Base-by-base conservation (phyloP, 2,888 invertebrate species). In the Argyresthia goedartella region DNA sequence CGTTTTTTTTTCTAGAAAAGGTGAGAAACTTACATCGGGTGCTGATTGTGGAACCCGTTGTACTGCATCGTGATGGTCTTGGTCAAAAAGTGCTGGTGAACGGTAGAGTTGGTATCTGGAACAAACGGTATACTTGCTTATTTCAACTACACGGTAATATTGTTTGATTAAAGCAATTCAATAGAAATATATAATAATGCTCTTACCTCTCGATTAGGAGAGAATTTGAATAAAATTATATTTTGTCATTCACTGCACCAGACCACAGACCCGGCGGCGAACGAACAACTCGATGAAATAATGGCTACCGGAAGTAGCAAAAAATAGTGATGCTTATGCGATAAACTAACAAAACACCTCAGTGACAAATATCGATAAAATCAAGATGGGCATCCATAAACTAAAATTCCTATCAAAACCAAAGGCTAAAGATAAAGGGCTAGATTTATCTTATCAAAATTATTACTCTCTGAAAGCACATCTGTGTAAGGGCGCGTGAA, bases 271-370 rank as follows among this genome's bases (percentile, higher is more conserved):
- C 85, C 86, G 88, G 87, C 86, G 88, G 87, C 85, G 88, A 88
- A 88, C 85, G 89, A 89, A 89, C 89, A 89, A 89, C 87, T 89
- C 88, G 6, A 89, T 87, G 89, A 88, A 82, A 81, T 86, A 88
- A 88, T 89, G 88, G 85, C 76, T 52, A 68, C 67, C 67, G 61
- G 60, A 56, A 57, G 50, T 51, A 36, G 54, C 25, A 6, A 25
- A 2, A 2, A 25, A 6, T 25, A 52, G 48, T 7, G 53, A 53
- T 48, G 46, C 55, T 46, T 25, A 4, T 4, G 6, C 25, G 25
- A 25, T 25, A 25, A 6, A 25, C 25, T 25, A 25, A 25, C 25
- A 6, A 25, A 25, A 25, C 25, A 25, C 2, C 25, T 25, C 25
- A 25, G 25, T 25, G 25, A 25, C 2, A 25, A 25, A 2, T 4